Conservation (phyloP, 2,113 vertebrate genomes). For the Trematomus loennbergii region DNA sequence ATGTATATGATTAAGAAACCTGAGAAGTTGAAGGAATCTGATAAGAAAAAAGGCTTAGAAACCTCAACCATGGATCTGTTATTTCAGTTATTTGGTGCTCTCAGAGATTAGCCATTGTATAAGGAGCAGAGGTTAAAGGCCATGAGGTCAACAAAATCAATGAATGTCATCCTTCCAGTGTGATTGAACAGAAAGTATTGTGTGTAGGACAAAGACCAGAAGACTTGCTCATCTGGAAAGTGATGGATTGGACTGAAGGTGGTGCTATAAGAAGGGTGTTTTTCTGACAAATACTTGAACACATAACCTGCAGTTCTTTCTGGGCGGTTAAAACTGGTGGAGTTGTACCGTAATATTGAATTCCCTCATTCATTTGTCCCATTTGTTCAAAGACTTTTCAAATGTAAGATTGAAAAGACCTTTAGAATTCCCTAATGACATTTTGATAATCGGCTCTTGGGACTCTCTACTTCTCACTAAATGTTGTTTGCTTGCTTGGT, state of each 20-base stretch:
- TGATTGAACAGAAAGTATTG: not conserved
- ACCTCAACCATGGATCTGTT: not conserved
- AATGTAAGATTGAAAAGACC: constrained; percentile 1
- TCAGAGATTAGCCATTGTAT: not conserved
- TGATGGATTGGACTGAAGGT: not conserved
- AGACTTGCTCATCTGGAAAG: constrained; percentile 4
- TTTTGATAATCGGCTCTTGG: not conserved
- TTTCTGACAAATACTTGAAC: not conserved
- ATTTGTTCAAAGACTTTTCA: constrained; percentile 1
- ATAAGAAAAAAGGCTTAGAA: not conserved
- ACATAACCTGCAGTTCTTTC: not conserved
- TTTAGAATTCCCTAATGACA: constrained; percentile 6
- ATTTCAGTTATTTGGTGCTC: not conserved
- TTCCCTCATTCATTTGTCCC: not conserved
- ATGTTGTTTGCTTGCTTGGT: too few relatives aligned
- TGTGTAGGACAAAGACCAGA: not conserved
- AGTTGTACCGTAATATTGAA: not conserved
- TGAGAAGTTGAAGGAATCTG: not conserved
- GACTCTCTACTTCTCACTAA: not conserved
- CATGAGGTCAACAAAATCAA: constrained; percentile 6
- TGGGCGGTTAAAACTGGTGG: not conserved
- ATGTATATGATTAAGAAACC: not conserved
- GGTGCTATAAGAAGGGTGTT: not conserved
- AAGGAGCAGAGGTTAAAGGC: too few relatives aligned
- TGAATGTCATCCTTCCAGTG: not conserved